These are phyloP conservation scores for Gymnoscopelus microlampas DNA, from an alignment of 2,797 vertebrate genomes.

Conservation along the genomic window DNA sequence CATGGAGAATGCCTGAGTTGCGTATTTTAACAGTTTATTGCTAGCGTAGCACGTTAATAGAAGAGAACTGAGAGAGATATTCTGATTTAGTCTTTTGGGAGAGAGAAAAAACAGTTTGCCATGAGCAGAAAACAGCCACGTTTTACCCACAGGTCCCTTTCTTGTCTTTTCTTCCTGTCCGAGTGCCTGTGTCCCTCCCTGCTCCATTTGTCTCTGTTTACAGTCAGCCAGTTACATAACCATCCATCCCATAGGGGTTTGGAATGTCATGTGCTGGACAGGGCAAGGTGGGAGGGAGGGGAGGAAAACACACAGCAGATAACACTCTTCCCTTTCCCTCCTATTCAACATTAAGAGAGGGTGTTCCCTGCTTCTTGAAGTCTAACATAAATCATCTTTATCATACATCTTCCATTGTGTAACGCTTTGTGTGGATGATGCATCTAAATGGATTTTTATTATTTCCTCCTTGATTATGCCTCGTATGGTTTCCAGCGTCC, in stretches of 20 bases:
- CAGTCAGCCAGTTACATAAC: conserved; percentile 38
- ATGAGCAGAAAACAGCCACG: background rate
- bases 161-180: background rate
- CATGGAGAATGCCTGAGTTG: too few species aligned
- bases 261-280: conserved; percentile 44
- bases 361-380: too few species aligned
- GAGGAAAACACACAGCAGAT: background rate
- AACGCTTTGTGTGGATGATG: too few species aligned
- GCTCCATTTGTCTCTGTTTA: background rate
- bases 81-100: background rate
- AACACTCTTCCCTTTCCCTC: conserved; percentile 3
- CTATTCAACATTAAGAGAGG: background rate
- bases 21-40: background rate
- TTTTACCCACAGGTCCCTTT: too few species aligned
- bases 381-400: too few species aligned
- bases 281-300: conserved; percentile 41
- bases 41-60: background rate
- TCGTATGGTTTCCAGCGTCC: too few species aligned
- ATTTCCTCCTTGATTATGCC: too few species aligned
- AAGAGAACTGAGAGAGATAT: background rate
- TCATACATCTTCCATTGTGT: too few species aligned
- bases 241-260: conserved; percentile 31
- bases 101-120: background rate
- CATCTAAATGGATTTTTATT: too few species aligned
- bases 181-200: too few species aligned